A percentile compares a stretch with the other conserved stretches of the same genome.
These are phyloP conservation scores for Neolamprologus toae DNA, from an alignment of 2,113 vertebrate genomes.

Conservation along the genomic window DNA sequence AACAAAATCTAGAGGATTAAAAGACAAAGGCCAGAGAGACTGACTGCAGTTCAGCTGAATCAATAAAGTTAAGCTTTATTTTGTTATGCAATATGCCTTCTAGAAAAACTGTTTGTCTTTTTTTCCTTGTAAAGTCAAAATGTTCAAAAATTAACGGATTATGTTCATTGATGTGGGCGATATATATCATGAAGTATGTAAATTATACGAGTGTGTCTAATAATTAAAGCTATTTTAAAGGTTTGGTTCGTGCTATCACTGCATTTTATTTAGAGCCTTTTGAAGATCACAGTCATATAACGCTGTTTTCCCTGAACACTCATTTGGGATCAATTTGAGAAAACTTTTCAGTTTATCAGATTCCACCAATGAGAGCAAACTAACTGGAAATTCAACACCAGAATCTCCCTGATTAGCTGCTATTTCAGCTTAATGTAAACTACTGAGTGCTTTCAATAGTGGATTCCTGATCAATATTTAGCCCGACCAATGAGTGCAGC, in stretches of 20 bases:
- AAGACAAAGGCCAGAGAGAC: slow-evolving; percentile 18
- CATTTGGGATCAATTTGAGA: background rate
- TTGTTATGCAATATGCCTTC: slow-evolving; percentile 20
- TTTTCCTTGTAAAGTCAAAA: slow-evolving; percentile 21
- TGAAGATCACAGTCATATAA: background rate
- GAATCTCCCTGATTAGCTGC: background rate
- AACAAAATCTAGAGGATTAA: background rate
- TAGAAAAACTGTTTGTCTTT: background rate
- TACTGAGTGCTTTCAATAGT: background rate
- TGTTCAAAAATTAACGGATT: slow-evolving; percentile 5
- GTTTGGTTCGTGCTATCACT: background rate
- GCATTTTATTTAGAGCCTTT: background rate
- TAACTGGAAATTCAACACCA: background rate
- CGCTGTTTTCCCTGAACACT: background rate
- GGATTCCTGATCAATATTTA: slow-evolving; percentile 31
- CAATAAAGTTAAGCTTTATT: background rate
- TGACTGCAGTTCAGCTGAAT: background rate
- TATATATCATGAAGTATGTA: slow-evolving; percentile 39
- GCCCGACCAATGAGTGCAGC: background rate
- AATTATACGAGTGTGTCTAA: slow-evolving; percentile 37
- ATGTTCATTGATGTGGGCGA: slow-evolving; percentile 24
- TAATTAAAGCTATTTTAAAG: slow-evolving; percentile 63
- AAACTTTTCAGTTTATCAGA: background rate
- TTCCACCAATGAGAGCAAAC: background rate
- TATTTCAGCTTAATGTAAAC: background rate